A percentile compares a stretch with the other conserved stretches of the same genome.
Conservation (phyloP, 1,140 invertebrate genomes). For the Phocides pigmalion region DNA sequence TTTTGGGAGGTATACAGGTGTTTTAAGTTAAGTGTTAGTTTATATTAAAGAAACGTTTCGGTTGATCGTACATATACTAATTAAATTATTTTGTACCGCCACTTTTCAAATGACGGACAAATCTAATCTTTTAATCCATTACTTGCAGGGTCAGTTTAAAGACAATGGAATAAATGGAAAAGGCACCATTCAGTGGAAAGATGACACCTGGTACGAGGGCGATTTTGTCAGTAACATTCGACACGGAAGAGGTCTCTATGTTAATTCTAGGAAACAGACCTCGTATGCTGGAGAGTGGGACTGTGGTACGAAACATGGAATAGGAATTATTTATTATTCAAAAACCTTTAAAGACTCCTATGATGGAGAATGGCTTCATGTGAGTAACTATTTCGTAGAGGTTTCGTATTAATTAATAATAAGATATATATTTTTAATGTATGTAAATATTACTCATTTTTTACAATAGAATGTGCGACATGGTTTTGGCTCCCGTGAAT, state of each 20-base stretch:
- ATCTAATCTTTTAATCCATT: background rate
- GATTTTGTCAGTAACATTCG: constrained; percentile 82
- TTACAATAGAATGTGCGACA: constrained; percentile 72
- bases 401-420: background rate
- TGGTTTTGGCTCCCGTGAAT: constrained; percentile 80
- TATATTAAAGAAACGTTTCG: no score
- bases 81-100: background rate
- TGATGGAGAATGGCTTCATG: constrained; percentile 70
- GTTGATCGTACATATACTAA: background rate
- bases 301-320: constrained; percentile 79
- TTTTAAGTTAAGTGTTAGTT: no score
- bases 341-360: constrained; percentile 62
- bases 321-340: constrained; percentile 65
- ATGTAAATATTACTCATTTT: background rate
- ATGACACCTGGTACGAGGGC: constrained; percentile 84
- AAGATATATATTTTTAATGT: no score
- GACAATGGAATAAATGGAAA: constrained; percentile 82
- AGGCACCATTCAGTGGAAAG: constrained; percentile 82
- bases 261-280: constrained; percentile 73
- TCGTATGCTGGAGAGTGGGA: constrained; percentile 83
- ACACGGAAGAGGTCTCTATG: constrained; percentile 83
- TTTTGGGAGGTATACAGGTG: no score
- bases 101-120: background rate
- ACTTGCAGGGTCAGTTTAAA: constrained; percentile 83
- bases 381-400: constrained; percentile 44